Evolutionary conservation across 2,888 invertebrate genomes (phyloP).

Genomic region (Acanthacorydalis orientalis): DNA sequence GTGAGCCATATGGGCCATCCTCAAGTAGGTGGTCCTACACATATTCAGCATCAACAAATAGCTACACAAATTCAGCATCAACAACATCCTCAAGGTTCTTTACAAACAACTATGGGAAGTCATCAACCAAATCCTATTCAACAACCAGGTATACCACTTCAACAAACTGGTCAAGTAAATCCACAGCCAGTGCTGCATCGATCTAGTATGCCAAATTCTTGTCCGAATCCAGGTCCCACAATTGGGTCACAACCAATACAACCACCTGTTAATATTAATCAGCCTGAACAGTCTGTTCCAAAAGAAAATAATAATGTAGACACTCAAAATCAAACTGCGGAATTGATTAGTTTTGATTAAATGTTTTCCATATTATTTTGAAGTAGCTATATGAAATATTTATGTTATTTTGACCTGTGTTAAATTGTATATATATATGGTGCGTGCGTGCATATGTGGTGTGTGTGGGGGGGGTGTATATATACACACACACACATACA

Average conservation of each 20-base stretch:
- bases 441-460: too few species aligned
- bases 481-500: too few species aligned
- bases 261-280: neutral
- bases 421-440: too few species aligned
- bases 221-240: constrained; percentile 1
- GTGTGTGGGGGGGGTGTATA: too few species aligned
- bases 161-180: constrained; percentile 1
- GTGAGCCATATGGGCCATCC: too few species aligned
- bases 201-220: constrained; percentile 1
- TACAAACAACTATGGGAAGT: too few species aligned
- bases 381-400: too few species aligned
- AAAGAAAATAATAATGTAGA: constrained; percentile 14
- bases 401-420: too few species aligned
- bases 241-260: constrained; percentile 7
- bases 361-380: constrained; percentile 7
- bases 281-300: constrained; percentile 7
- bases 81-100: too few species aligned
- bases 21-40: constrained; percentile 1
- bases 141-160: constrained; percentile 7
- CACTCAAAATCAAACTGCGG: constrained; percentile 44
- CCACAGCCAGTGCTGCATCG: constrained; percentile 7
- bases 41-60: constrained; percentile 1
- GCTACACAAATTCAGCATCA: neutral
- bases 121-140: constrained; percentile 7
- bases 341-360: constrained; percentile 70